phyloP scores from a whole-genome alignment of 1,140 invertebrate species.

The Drosophila parabipectinata region DNA sequence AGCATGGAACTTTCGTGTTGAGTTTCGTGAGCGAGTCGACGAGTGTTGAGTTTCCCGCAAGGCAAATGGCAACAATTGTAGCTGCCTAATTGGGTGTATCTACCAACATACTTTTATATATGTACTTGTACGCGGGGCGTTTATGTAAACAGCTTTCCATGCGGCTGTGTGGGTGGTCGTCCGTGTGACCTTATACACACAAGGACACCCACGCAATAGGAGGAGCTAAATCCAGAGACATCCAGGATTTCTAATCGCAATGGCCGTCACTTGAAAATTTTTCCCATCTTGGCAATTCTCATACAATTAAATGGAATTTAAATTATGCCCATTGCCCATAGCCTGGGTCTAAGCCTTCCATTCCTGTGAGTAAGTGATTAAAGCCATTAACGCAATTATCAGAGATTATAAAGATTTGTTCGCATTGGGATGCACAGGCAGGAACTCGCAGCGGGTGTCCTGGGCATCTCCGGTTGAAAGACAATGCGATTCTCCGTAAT shows the following conservation, averaged over 20 bases:
- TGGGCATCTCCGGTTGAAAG: conserved; percentile 35
- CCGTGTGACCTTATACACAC: conserved; percentile 54
- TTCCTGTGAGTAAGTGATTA: conserved; percentile 77
- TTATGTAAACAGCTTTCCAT: conserved; percentile 63
- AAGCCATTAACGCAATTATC: conserved; percentile 83
- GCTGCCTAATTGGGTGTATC: conserved; percentile 78
- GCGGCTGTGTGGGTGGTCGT: conserved; percentile 7
- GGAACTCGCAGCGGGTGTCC: conserved; percentile 60
- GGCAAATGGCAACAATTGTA: conserved; percentile 74
- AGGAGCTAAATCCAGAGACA: conserved; percentile 55
- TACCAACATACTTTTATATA: conserved; percentile 9
- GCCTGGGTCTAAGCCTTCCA: conserved; percentile 52
- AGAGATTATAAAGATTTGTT: conserved; percentile 82
- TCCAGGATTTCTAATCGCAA: conserved; percentile 38
- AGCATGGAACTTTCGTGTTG: conserved; percentile 29
- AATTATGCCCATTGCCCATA: conserved; percentile 28
- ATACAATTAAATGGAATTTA: conserved; percentile 61
- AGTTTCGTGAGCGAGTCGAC: neutral
- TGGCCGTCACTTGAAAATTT: conserved; percentile 56
- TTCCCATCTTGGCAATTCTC: conserved; percentile 16
- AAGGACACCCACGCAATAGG: conserved; percentile 51
- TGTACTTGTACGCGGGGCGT: conserved; percentile 38
- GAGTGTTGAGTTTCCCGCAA: conserved; percentile 57
- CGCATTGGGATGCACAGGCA: conserved; percentile 44
- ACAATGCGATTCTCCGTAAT: conserved; percentile 83